These are phyloP conservation scores for Patella depressa DNA, from an alignment of 2,888 invertebrate genomes.

Conservation along the genomic window DNA sequence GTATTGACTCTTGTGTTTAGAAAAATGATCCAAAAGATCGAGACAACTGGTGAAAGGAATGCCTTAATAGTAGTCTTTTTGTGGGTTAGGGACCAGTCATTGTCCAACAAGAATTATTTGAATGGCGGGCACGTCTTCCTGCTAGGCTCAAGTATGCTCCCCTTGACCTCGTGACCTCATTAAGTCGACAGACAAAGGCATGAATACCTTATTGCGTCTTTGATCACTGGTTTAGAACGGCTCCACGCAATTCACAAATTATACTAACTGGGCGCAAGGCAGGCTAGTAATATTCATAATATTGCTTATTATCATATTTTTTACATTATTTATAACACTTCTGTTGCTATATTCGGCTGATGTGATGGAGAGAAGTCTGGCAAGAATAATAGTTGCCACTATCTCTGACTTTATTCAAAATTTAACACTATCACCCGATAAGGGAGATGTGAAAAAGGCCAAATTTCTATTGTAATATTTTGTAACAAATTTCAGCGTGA, in stretches of 20 bases:
- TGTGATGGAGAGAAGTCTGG: slow-evolving; percentile 7
- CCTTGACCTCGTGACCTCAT: slow-evolving; percentile 7
- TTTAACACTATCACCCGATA: background rate
- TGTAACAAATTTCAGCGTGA: no score
- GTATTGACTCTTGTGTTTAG: no score
- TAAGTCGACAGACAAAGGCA: slow-evolving; percentile 1
- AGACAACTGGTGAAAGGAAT: background rate
- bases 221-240: slow-evolving; percentile 12
- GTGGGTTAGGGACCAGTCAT: slow-evolving; percentile 5
- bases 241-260: slow-evolving; percentile 9
- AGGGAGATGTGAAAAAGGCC: slow-evolving; percentile 3
- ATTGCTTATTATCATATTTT: slow-evolving; percentile 10
- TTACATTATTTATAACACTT: slow-evolving; percentile 7
- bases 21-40: no score
- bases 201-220: slow-evolving; percentile 11
- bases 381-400: slow-evolving; percentile 6
- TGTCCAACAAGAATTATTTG: background rate
- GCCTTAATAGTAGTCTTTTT: background rate
- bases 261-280: slow-evolving; percentile 5
- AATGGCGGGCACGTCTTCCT: slow-evolving; percentile 10
- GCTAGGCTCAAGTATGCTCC: slow-evolving; percentile 9
- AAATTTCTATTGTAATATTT: background rate
- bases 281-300: slow-evolving; percentile 7
- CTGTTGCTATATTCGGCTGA: background rate
- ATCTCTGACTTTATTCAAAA: slow-evolving; percentile 5